Evolutionary conservation across 2,113 vertebrate genomes (phyloP).

Genomic region (Rutilus rutilus): DNA sequence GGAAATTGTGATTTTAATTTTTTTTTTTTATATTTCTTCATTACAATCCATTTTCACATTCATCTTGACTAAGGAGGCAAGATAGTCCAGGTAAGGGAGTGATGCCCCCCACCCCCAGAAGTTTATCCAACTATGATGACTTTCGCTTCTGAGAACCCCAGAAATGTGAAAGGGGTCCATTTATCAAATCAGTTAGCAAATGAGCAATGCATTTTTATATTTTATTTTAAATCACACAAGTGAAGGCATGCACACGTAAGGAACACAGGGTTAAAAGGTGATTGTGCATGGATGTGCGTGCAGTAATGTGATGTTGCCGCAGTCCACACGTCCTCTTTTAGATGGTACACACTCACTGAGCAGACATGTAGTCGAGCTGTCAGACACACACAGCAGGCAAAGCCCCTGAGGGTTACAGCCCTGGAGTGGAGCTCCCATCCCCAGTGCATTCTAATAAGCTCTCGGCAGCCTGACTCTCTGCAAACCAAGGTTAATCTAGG

Average conservation of each 20-base stretch:
- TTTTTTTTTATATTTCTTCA: too few species aligned
- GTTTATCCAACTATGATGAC: too few species aligned
- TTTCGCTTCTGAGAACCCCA: too few species aligned
- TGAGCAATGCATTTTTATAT: background rate
- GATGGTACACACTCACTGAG: background rate
- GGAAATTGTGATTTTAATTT: too few species aligned
- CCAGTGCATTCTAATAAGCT: constrained; percentile 55
- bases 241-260: background rate
- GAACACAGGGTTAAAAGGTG: constrained; percentile 15
- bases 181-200: too few species aligned
- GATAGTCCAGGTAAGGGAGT: too few species aligned
- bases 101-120: too few species aligned
- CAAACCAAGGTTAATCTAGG: constrained; percentile 58
- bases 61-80: too few species aligned
- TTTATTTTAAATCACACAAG: background rate
- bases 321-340: constrained; percentile 22
- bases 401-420: constrained; percentile 49
- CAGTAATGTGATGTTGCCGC: constrained; percentile 15
- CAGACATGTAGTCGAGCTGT: constrained; percentile 29
- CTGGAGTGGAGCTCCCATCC: constrained; percentile 45
- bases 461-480: constrained; percentile 36
- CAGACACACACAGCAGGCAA: constrained; percentile 30
- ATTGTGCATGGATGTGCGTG: constrained; percentile 6
- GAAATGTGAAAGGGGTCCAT: too few species aligned
- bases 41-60: too few species aligned